A percentile compares a stretch with the other conserved stretches of the same genome.
These are phyloP conservation scores for Patella depressa DNA, from an alignment of 2,888 invertebrate genomes.

Conservation along the genomic window DNA sequence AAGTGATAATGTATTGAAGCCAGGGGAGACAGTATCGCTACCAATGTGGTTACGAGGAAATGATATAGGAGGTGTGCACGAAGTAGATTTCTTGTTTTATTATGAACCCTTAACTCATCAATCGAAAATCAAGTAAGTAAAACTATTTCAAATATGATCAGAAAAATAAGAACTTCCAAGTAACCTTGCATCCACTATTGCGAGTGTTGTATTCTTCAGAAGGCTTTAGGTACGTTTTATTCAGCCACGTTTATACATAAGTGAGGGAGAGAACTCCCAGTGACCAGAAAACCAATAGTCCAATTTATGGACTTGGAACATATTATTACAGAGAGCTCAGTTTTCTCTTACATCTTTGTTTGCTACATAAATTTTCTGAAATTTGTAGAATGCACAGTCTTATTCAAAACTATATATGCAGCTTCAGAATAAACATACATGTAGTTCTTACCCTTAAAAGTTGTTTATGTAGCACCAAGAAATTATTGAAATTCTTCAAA, in stretches of 20 bases:
- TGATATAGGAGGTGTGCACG: slow-evolving; percentile 77
- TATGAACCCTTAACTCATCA: slow-evolving; percentile 76
- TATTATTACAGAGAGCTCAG: not conserved
- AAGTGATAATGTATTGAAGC: slow-evolving; percentile 70
- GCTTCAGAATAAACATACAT: too few species aligned
- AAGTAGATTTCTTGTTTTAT: slow-evolving; percentile 81
- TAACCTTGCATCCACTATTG: too few species aligned
- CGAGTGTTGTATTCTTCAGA: too few species aligned
- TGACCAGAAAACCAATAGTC: too few species aligned
- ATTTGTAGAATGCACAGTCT: too few species aligned
- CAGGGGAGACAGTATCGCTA: slow-evolving; percentile 74
- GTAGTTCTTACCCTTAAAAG: too few species aligned
- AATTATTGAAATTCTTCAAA: too few species aligned
- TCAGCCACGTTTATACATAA: not conserved
- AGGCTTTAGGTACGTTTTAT: not conserved
- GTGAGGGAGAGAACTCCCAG: not conserved
- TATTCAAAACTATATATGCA: too few species aligned
- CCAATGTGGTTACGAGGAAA: slow-evolving; percentile 82
- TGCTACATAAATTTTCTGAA: too few species aligned
- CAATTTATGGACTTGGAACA: too few species aligned
- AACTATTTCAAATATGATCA: not conserved
- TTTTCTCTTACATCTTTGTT: too few species aligned
- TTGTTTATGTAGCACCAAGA: too few species aligned
- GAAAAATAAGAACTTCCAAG: not conserved
- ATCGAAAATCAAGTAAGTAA: slow-evolving; percentile 51